Evolutionary conservation across 2,113 vertebrate genomes (phyloP).

Genomic region (Hippolais icterina): DNA sequence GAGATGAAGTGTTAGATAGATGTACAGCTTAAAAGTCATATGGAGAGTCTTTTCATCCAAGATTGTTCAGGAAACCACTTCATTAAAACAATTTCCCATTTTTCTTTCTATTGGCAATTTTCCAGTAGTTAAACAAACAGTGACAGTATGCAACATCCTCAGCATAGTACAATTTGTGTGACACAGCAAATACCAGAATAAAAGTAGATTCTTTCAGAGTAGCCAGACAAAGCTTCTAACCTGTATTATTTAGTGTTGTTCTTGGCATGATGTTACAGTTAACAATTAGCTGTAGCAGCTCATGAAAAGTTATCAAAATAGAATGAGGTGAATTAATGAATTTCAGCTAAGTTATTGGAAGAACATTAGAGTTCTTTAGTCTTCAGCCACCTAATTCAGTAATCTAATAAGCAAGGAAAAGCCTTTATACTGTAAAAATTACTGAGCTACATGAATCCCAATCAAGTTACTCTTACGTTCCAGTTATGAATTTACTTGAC

Average conservation of each 20-base stretch:
- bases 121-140: background rate
- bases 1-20: background rate
- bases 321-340: background rate
- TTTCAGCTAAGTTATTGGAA: background rate
- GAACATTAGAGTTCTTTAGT: background rate
- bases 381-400: background rate
- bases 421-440: background rate
- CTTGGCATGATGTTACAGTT: background rate
- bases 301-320: background rate
- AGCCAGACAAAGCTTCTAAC: background rate
- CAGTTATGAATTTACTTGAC: background rate
- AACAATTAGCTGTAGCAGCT: background rate
- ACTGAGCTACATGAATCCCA: background rate
- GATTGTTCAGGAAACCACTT: background rate
- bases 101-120: constrained; percentile 12
- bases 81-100: constrained; percentile 16
- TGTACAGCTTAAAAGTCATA: background rate
- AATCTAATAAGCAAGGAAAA: background rate
- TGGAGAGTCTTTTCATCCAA: background rate
- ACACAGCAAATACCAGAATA: background rate
- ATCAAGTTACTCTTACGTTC: background rate
- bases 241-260: background rate
- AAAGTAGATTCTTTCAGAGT: background rate
- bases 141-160: constrained; percentile 20
- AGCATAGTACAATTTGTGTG: background rate